phyloP scores from a whole-genome alignment of 2,888 invertebrate genomes.

The Hesperia comma region DNA sequence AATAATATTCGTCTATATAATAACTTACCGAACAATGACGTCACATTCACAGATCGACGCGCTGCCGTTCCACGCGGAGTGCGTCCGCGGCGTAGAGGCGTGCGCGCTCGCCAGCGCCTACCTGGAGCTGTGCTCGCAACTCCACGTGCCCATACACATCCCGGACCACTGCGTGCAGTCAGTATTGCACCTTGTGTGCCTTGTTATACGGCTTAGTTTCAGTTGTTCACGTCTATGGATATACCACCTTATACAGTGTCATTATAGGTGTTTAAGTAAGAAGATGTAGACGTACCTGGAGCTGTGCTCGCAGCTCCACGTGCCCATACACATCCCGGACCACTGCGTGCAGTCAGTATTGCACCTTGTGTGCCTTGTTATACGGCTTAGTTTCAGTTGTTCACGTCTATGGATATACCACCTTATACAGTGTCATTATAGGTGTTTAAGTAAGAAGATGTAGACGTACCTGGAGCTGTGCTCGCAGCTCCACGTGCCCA shows the following conservation, averaged over 20 bases:
- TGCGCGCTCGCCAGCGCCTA: slow-evolving; percentile 93
- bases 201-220: too few relatives aligned
- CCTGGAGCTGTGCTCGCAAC: slow-evolving; percentile 89
- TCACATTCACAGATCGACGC: slow-evolving; percentile 79
- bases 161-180: slow-evolving; percentile 92
- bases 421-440: too few relatives aligned
- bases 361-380: too few relatives aligned
- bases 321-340: slow-evolving; percentile 91
- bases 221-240: too few relatives aligned
- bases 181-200: slow-evolving; percentile 55
- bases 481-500: slow-evolving; percentile 87
- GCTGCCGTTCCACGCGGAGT: slow-evolving; percentile 85
- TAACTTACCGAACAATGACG: too few relatives aligned
- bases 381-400: too few relatives aligned
- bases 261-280: too few relatives aligned
- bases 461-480: slow-evolving; percentile 94
- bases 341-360: slow-evolving; percentile 89
- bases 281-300: too few relatives aligned
- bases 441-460: too few relatives aligned
- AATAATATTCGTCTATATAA: too few relatives aligned
- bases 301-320: slow-evolving; percentile 89
- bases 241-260: too few relatives aligned
- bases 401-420: too few relatives aligned
- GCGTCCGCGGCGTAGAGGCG: slow-evolving; percentile 83
- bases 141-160: slow-evolving; percentile 90